Conservation (phyloP, 2,888 invertebrate species). For the Drosophila ezoana region DNA sequence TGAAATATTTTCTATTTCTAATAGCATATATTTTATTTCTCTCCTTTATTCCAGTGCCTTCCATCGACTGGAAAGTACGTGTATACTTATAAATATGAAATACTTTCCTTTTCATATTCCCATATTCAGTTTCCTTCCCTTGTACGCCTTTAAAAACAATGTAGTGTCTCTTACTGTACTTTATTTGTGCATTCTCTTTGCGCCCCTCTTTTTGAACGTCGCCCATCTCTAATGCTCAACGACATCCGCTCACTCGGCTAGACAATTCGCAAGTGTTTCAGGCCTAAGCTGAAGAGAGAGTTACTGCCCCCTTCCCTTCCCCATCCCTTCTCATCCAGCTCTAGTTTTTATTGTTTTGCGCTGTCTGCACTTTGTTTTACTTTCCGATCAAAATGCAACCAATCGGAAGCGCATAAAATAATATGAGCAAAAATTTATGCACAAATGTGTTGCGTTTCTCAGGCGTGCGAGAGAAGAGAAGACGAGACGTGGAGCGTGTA, state of each 20-base stretch:
- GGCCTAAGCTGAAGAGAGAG: conserved; percentile 24
- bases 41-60: too few species aligned
- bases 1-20: too few species aligned
- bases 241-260: conserved; percentile 5
- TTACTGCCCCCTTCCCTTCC: background rate
- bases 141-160: background rate
- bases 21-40: too few species aligned
- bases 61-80: too few species aligned
- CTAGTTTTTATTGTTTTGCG: conserved; percentile 36
- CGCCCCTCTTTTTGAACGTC: background rate
- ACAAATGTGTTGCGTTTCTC: conserved; percentile 76
- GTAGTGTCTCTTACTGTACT: background rate
- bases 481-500: conserved; percentile 11
- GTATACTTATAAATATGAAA: too few species aligned
- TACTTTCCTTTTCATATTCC: too few species aligned
- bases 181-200: background rate
- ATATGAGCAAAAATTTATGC: conserved; percentile 72
- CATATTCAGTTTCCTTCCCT: too few species aligned
- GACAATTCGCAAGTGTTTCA: conserved; percentile 22
- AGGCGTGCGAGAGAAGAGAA: conserved; percentile 28
- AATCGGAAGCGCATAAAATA: conserved; percentile 77
- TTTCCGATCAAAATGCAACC: conserved; percentile 72
- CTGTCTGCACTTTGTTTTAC: conserved; percentile 64
- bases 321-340: background rate
- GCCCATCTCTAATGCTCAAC: conserved; percentile 24